These are phyloP conservation scores for Brachymystax lenok DNA, from an alignment of 2,797 vertebrate species.

Conservation along the genomic window DNA sequence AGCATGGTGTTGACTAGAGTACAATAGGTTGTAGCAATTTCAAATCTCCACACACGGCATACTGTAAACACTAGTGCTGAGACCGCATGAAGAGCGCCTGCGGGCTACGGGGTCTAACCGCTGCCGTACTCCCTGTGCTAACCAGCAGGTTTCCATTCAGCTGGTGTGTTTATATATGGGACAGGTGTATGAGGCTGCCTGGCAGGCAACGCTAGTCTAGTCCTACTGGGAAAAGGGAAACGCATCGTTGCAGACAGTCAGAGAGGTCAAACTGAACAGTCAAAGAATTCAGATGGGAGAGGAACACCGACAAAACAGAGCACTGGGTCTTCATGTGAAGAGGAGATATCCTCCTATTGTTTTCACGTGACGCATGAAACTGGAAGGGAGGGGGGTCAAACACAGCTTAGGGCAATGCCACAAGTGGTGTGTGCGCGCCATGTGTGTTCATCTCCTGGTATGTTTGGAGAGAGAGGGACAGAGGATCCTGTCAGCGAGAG, in stretches of 20 bases:
- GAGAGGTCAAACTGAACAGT: conserved; percentile 20
- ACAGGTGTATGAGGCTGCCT: neutral
- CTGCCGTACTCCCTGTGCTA: neutral
- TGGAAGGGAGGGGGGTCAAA: neutral
- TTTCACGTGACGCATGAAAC: neutral
- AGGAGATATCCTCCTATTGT: conserved; percentile 8
- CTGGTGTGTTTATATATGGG: neutral
- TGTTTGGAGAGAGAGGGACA: neutral
- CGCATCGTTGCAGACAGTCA: neutral
- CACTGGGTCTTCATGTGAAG: neutral
- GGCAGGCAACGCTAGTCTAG: neutral
- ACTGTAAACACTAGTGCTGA: neutral
- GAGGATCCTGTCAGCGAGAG: conserved; percentile 8
- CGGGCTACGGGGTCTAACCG: neutral
- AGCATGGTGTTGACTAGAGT: neutral
- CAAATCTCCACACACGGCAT: neutral
- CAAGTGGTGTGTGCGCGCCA: neutral
- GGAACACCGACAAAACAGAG: neutral
- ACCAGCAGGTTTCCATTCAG: neutral
- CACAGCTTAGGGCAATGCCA: neutral
- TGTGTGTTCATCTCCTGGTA: neutral
- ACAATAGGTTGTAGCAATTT: neutral
- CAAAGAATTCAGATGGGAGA: neutral
- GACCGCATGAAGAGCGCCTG: neutral
- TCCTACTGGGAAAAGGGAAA: neutral